Percentiles rank a stretch among this genome's conserved stretches.
phyloP scores from a whole-genome alignment of 2,113 vertebrate genomes.

The Mola mola region DNA sequence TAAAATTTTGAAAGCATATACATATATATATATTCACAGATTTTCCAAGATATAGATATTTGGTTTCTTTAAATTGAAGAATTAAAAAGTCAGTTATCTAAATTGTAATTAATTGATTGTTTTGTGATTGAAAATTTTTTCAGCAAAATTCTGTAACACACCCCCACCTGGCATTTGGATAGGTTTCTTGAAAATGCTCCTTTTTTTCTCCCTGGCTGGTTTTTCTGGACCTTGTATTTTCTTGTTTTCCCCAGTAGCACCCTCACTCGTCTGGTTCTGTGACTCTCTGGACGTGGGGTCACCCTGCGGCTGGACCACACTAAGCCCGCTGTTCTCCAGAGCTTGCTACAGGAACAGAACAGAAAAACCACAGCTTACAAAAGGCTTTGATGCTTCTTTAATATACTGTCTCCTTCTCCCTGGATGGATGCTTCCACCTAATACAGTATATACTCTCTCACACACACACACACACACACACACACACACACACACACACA shows the following conservation, averaged over 20 bases:
- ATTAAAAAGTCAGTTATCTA: no score
- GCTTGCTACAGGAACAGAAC: constrained; percentile 89
- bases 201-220: constrained; percentile 87
- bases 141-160: no score
- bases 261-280: constrained; percentile 70
- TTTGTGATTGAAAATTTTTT: no score
- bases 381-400: neutral
- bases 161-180: constrained; percentile 91
- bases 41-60: neutral
- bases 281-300: constrained; percentile 72
- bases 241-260: constrained; percentile 67
- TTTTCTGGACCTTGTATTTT: constrained; percentile 84
- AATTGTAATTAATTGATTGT: no score
- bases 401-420: no score
- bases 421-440: no score
- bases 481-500: no score
- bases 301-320: constrained; percentile 85
- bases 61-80: neutral
- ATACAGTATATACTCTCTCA: no score
- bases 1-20: no score
- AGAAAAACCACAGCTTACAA: neutral
- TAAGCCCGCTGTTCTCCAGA: constrained; percentile 97
- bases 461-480: no score
- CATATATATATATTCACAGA: neutral
- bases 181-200: constrained; percentile 92